phyloP scores from a whole-genome alignment of 2,888 invertebrate genomes.

The Nemurella pictetii region DNA sequence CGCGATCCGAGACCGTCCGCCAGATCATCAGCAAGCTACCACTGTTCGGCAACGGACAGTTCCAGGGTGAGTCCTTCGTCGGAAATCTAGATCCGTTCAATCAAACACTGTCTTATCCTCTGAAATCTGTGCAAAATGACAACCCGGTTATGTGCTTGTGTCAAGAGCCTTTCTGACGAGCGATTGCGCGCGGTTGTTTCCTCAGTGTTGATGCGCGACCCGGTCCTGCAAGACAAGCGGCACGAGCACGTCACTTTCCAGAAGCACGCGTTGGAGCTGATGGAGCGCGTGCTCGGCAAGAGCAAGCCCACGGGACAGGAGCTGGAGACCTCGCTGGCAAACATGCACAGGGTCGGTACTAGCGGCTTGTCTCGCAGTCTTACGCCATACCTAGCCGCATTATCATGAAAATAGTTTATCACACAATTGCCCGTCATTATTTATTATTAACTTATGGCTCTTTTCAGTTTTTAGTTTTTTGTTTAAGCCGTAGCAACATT shows the following conservation, averaged over 20 bases:
- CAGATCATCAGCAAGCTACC: constrained; percentile 96
- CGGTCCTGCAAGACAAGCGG: constrained; percentile 93
- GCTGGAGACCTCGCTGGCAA: constrained; percentile 83
- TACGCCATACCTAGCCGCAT: no score
- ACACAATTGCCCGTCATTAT: no score
- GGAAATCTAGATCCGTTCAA: neutral
- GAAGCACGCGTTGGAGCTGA: constrained; percentile 85
- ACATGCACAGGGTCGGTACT: constrained; percentile 77
- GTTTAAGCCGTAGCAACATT: no score
- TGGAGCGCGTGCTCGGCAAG: constrained; percentile 90
- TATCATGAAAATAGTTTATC: no score
- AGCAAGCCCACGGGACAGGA: constrained; percentile 77
- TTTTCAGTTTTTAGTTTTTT: no score
- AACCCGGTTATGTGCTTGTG: neutral
- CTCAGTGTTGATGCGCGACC: constrained; percentile 89
- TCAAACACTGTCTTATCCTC: no score
- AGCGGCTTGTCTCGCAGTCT: constrained; percentile 43
- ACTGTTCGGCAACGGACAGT: constrained; percentile 87
- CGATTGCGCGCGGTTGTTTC: constrained; percentile 42
- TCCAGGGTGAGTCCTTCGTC: constrained; percentile 67
- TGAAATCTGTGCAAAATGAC: no score
- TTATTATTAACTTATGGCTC: no score
- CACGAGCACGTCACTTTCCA: constrained; percentile 95
- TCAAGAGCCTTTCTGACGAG: neutral
- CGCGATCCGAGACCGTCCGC: constrained; percentile 88